A percentile compares a stretch with the other conserved stretches of the same genome.
phyloP scores from a whole-genome alignment of 2,888 invertebrate species.

The Philonicus albiceps region DNA sequence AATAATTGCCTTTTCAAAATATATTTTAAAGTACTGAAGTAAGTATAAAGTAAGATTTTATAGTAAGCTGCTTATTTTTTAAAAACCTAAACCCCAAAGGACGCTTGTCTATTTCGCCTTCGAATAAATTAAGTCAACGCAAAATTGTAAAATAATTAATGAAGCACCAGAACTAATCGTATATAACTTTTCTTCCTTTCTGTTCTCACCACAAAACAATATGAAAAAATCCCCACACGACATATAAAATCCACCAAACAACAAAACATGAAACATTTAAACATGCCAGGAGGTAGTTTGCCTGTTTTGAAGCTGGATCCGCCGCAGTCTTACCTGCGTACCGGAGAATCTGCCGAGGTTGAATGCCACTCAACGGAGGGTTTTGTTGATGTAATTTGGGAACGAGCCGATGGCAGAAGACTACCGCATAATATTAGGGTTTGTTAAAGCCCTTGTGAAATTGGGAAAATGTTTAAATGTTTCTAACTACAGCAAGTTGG shows the following conservation, averaged over 20 bases:
- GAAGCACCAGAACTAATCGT: neutral
- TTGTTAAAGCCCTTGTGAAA: slow-evolving; percentile 32
- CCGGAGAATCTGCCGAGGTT: slow-evolving; percentile 62
- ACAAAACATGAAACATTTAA: slow-evolving; percentile 8
- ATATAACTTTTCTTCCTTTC: neutral
- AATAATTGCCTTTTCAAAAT: no score
- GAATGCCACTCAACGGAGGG: slow-evolving; percentile 61
- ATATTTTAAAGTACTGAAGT: no score
- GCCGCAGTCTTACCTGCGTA: slow-evolving; percentile 56
- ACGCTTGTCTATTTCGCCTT: slow-evolving; percentile 7
- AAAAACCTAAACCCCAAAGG: no score
- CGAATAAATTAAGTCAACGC: neutral
- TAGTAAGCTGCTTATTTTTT: no score
- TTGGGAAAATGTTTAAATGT: neutral
- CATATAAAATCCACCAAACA: slow-evolving; percentile 33
- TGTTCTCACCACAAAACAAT: neutral
- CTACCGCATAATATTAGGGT: slow-evolving; percentile 59
- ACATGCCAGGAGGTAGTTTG: neutral
- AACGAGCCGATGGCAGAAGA: slow-evolving; percentile 57
- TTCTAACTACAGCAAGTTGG: slow-evolving; percentile 58
- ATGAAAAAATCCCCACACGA: slow-evolving; percentile 46
- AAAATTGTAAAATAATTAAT: neutral
- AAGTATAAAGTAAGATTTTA: no score
- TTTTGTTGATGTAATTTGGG: slow-evolving; percentile 60
- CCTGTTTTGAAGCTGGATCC: slow-evolving; percentile 60